Percentiles rank a stretch among this genome's conserved stretches.
phyloP scores from a whole-genome alignment of 2,797 vertebrate genomes.

The Paguma larvata region DNA sequence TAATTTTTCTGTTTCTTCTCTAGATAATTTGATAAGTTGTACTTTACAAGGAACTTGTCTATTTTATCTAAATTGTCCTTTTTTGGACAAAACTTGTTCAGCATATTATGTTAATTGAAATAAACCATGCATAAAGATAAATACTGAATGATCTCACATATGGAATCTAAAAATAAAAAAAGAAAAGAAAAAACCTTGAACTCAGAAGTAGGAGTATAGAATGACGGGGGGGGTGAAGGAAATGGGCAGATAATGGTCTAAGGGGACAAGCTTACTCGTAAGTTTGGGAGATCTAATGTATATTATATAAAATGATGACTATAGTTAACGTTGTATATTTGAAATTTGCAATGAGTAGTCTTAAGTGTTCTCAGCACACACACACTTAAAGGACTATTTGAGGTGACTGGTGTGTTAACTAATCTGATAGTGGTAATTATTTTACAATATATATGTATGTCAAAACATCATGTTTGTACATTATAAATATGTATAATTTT shows the following conservation, averaged over 20 bases:
- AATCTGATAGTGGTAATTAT: neutral
- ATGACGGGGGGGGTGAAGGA: neutral
- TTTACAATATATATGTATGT: neutral
- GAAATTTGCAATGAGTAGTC: neutral
- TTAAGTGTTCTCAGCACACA: neutral
- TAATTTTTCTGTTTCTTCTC: neutral
- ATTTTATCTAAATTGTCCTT: neutral
- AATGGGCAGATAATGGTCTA: neutral
- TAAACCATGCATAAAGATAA: neutral
- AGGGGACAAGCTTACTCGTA: neutral
- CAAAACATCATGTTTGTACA: neutral
- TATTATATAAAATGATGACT: neutral
- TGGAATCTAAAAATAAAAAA: neutral
- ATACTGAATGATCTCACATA: neutral
- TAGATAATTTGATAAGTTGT: neutral
- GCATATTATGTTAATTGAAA: neutral
- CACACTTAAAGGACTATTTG: neutral
- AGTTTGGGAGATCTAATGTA: neutral
- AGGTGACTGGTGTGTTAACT: neutral
- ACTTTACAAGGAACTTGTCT: neutral
- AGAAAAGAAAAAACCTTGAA: neutral
- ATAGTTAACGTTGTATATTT: neutral
- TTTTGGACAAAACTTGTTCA: neutral
- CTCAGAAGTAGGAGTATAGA: neutral
- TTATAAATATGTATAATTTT: neutral